phyloP scores from a whole-genome alignment of 2,797 vertebrate genomes.

The Alca torda region DNA sequence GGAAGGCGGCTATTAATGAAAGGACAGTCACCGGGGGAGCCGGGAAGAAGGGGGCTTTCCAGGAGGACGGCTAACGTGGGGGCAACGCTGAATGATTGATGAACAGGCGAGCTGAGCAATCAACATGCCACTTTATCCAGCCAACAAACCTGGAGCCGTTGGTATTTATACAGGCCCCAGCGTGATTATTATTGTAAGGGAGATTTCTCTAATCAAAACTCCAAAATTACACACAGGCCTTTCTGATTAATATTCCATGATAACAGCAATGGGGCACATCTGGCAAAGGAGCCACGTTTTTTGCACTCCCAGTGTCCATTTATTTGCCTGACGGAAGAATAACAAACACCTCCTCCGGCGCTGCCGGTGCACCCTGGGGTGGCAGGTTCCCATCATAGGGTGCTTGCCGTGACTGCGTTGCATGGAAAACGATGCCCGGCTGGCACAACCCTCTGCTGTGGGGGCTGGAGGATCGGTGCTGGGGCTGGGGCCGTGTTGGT shows the following conservation, averaged over 20 bases:
- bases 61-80: background rate
- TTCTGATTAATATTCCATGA: slow-evolving; percentile 80
- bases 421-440: background rate
- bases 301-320: slow-evolving; percentile 35
- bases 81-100: slow-evolving; percentile 34
- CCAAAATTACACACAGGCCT: slow-evolving; percentile 75
- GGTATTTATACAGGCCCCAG: slow-evolving; percentile 70
- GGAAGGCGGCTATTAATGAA: background rate
- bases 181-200: slow-evolving; percentile 80
- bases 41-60: background rate
- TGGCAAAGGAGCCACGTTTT: slow-evolving; percentile 60
- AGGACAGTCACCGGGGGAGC: background rate
- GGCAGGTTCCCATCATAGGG: background rate
- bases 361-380: background rate
- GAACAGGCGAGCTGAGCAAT: slow-evolving; percentile 25
- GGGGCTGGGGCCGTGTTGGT: accelerated
- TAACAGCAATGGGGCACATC: slow-evolving; percentile 77
- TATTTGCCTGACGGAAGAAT: slow-evolving; percentile 61
- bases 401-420: accelerated
- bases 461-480: background rate
- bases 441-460: background rate
- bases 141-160: slow-evolving; percentile 39
- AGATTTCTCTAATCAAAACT: slow-evolving; percentile 82
- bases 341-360: background rate
- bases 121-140: slow-evolving; percentile 46